A percentile compares a stretch with the other conserved stretches of the same genome.
These are phyloP conservation scores for Drosophila kanapiae DNA, from an alignment of 1,140 invertebrate species.

Conservation along the genomic window DNA sequence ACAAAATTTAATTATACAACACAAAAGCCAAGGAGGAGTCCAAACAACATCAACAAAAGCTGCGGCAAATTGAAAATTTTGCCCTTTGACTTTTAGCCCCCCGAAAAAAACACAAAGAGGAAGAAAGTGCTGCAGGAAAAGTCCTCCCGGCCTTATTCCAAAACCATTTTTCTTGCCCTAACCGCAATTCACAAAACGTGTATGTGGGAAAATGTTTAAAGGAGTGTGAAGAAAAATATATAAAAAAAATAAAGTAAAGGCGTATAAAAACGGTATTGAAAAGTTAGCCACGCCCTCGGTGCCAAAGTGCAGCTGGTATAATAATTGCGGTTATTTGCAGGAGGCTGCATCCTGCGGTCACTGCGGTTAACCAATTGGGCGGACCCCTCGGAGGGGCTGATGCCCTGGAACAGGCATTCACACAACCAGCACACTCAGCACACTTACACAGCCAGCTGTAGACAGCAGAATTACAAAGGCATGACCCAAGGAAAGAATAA, in stretches of 20 bases:
- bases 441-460: constrained; percentile 9
- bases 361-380: constrained; percentile 63
- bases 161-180: constrained; percentile 37
- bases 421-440: constrained; percentile 13
- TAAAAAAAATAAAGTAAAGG: constrained; percentile 19
- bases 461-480: constrained; percentile 50
- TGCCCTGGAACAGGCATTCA: neutral
- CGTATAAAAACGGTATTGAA: constrained; percentile 65
- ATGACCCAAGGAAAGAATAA: constrained; percentile 39
- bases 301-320: constrained; percentile 50
- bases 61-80: constrained; percentile 74
- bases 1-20: constrained; percentile 74
- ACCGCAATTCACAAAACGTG: constrained; percentile 67
- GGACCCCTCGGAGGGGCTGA: constrained; percentile 3
- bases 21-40: constrained; percentile 54
- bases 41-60: constrained; percentile 60
- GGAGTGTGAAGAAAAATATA: constrained; percentile 63
- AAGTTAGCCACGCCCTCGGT: constrained; percentile 46
- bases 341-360: constrained; percentile 76
- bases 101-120: neutral
- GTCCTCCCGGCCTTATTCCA: neutral
- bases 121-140: neutral
- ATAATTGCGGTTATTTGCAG: constrained; percentile 78
- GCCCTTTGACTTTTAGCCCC: constrained; percentile 63
- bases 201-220: constrained; percentile 39